Base-by-base conservation (phyloP, 2,797 vertebrate species). In the Rhodeus uyekii region DNA sequence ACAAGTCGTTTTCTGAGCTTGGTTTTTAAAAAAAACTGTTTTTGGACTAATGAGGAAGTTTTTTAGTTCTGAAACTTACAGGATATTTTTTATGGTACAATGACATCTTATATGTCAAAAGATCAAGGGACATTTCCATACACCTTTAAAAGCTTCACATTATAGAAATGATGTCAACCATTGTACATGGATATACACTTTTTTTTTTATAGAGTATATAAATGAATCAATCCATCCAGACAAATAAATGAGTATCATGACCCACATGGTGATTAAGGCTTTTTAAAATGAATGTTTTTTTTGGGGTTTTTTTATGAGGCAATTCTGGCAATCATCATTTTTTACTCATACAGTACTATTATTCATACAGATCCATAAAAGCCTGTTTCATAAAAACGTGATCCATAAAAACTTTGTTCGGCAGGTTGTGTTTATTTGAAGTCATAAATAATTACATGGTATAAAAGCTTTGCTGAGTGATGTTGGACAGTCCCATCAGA, bases 401-500 rank as follows among this genome's bases (percentile, higher is more conserved):
- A n/a, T n/a, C n/a, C n/a, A n/a, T n/a, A 19, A 19, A 48, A 55
- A 58, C 63, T 75, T 80, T 50, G 27, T 63, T 29, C 14, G 2
- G 10, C 53, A 32, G 14, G 7, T n/a, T 72, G 36, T 72, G 73
- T 34, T 53, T 65, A 77, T 64, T 44, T 71, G 8, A 81, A 50
- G 14, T 55, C 68, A 84, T 55, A 55, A 68, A 39, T 27, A 58
- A 39, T 67, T 64, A 77, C 58, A 67, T 4, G 36, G 8, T 65
- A 65, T 78, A 69, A 67, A 22, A 36, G 6, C 63, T 75, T 64
- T 39, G 38, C 22, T 50, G 53, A 78, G 4, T 81, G 75, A 55
- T 76, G 36, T 67, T 50, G 36, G 19, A 53, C 80, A 75, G 60
- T 65, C 55, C 53, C 5, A 10, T 81, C 36, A 42, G 78, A 65